Evolutionary conservation across 2,113 vertebrate species (phyloP), one percentile per base, ranked within the genome.

Genomic region (Progne subis): DNA sequence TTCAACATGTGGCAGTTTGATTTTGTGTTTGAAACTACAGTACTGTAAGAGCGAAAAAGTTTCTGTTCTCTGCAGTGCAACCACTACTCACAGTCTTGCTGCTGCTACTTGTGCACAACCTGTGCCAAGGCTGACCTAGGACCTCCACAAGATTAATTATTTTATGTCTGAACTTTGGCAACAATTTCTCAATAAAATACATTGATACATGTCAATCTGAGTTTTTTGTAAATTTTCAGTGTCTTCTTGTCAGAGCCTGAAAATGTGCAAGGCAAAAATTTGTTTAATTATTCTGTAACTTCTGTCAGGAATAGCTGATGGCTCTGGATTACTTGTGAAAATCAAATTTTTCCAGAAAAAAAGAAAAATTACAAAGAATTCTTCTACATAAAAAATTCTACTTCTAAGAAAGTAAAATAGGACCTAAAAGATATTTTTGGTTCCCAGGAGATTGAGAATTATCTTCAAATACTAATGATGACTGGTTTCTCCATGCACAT

Each of bases 331-430:
- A 23, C 60, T 55, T 85, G 19, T 41, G 2, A 17, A 49, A 71
- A 5, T 4, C 5, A 43, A 71, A 37, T 26, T 18, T 57, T 82
- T 76, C 14, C 9, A 56, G n/a, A 25, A 57, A 50, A n/a, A 26
- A 59, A 11, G 2, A 12, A 47, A 41, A 61, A n/a, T 1, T 0
- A 12, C 23, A 28, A 69, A 24, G 18, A 49, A 25, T 3, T 13
- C 29, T 21, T 28, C 14, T 18, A 10, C 3, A 19, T 26, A 34
- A 29, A 52, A n/a, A 50, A 57, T 39, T 75, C 32, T 43, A 28
- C 7, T 9, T 64, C 16, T 31, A 47, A 2, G 9, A 16, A 75
- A 61, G 8, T 29, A 55, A 68, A 75, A 55, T 8, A 50, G 60
- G 18, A 57, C 18, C 7, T 43, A 43, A 32, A 79, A 64, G 2